phyloP scores from a whole-genome alignment of 2,888 invertebrate species.

The Drosophila phalerata region DNA sequence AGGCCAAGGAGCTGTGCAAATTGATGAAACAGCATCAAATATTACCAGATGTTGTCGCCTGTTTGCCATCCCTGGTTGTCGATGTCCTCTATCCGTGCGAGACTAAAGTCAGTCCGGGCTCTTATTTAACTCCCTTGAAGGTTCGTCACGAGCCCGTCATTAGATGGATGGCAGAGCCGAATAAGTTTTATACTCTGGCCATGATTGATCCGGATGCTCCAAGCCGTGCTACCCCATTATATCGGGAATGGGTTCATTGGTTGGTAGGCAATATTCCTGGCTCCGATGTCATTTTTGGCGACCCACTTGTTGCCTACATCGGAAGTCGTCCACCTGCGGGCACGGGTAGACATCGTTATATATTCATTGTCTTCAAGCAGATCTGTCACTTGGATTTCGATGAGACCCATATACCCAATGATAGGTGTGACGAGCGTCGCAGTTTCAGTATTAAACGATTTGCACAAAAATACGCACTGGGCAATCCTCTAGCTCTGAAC shows the following conservation, averaged over 20 bases:
- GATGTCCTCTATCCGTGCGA: constrained; percentile 48
- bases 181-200: constrained; percentile 49
- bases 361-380: constrained; percentile 62
- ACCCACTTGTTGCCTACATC: constrained; percentile 47
- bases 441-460: constrained; percentile 49
- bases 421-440: constrained; percentile 23
- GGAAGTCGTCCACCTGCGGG: constrained; percentile 39
- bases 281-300: constrained; percentile 53
- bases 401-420: constrained; percentile 34
- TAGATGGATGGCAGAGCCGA: constrained; percentile 43
- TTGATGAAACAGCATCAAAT: constrained; percentile 37
- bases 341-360: constrained; percentile 45
- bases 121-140: constrained; percentile 4
- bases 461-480: constrained; percentile 67
- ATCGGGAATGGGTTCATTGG: constrained; percentile 59
- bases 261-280: constrained; percentile 69
- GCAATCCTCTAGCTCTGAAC: constrained; percentile 61
- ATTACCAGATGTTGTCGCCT: constrained; percentile 56
- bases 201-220: constrained; percentile 64
- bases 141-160: constrained; percentile 48
- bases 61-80: constrained; percentile 48
- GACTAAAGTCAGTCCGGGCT: constrained; percentile 25
- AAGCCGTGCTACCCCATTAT: constrained; percentile 26
- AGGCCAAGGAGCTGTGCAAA: constrained; percentile 23
- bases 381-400: constrained; percentile 66